Percentiles rank a stretch among this genome's conserved stretches.
phyloP scores from a whole-genome alignment of 2,797 vertebrate genomes.

The Sebastes glaucus region DNA sequence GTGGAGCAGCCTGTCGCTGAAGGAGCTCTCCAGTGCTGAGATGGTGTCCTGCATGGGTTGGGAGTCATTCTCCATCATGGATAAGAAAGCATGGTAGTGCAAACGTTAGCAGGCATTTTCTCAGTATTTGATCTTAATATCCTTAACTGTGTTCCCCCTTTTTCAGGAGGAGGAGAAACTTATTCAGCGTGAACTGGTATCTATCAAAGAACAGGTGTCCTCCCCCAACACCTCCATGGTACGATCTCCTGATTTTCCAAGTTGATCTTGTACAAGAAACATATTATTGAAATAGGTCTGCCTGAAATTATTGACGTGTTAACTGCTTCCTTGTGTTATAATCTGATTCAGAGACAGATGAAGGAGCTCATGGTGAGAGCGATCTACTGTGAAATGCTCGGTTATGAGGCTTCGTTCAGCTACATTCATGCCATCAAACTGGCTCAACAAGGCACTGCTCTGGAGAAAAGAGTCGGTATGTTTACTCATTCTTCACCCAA shows the following conservation, averaged over 20 bases:
- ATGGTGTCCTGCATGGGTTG: no score
- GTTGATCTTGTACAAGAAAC: neutral
- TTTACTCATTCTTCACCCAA: constrained; percentile 14
- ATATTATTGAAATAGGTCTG: neutral
- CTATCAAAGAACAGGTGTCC: constrained; percentile 92
- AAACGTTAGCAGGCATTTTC: neutral
- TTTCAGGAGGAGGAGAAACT: constrained; percentile 95
- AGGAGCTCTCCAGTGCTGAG: no score
- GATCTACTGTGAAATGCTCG: constrained; percentile 98
- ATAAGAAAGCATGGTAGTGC: neutral
- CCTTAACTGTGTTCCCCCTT: neutral
- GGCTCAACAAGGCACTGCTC: constrained; percentile 94
- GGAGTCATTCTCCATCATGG: no score
- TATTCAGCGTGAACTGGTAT: constrained; percentile 90
- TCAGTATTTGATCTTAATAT: neutral
- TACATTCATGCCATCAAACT: constrained; percentile 99
- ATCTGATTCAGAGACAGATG: constrained; percentile 91
- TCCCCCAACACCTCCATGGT: constrained; percentile 92
- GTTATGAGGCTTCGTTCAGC: constrained; percentile 94
- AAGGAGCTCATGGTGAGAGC: constrained; percentile 97
- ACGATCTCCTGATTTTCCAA: constrained; percentile 39
- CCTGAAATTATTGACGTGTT: neutral
- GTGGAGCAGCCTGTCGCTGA: no score
- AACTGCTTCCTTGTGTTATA: neutral
- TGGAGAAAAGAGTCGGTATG: constrained; percentile 99